phyloP scores from a whole-genome alignment of 2,888 invertebrate species.

The Ophion ventricosus region DNA sequence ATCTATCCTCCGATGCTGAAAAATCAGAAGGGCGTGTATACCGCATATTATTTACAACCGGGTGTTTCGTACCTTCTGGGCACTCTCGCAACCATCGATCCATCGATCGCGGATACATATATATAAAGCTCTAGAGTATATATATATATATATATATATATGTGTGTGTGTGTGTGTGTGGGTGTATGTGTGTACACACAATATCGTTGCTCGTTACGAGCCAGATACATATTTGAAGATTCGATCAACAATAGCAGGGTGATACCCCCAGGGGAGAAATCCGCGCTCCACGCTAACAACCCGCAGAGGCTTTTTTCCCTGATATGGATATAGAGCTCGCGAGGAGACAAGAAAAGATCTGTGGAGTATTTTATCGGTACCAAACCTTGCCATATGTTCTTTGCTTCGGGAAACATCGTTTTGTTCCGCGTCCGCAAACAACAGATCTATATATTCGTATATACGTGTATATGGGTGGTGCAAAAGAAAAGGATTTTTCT shows the following conservation, averaged over 20 bases:
- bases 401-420: neutral
- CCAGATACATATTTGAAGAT: conserved; percentile 46
- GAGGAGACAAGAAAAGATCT: conserved; percentile 58
- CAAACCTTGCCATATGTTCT: conserved; percentile 2
- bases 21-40: conserved; percentile 21
- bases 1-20: conserved; percentile 21
- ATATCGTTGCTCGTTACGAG: conserved; percentile 33
- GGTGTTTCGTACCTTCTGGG: neutral
- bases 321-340: conserved; percentile 52
- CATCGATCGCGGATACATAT: neutral
- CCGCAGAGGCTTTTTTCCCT: neutral
- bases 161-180: neutral
- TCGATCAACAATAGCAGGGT: neutral
- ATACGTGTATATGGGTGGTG: too few species aligned
- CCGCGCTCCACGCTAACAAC: conserved; percentile 3
- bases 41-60: neutral
- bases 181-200: neutral
- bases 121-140: neutral
- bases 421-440: too few species aligned
- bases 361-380: conserved; percentile 46
- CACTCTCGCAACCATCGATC: neutral
- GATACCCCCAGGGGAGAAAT: conserved; percentile 1
- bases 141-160: neutral
- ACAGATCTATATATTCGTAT: too few species aligned
- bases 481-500: too few species aligned